phyloP scores from a whole-genome alignment of 2,113 vertebrate genomes.

The Atractosteus spatula region DNA sequence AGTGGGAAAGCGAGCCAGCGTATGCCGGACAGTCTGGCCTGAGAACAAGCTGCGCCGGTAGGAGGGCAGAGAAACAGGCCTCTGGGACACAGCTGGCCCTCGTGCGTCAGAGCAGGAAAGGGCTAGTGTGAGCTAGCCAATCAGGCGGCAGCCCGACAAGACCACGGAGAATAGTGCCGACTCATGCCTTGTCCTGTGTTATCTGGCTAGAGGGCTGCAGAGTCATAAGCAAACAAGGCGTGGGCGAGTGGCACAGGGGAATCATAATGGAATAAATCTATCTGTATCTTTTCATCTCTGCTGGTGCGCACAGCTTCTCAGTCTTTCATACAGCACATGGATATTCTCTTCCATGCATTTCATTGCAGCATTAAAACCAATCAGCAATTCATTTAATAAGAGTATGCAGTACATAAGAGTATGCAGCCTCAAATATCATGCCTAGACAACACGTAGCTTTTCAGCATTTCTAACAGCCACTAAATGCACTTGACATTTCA shows the following conservation, averaged over 20 bases:
- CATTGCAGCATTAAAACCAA: no score
- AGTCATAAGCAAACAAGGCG: neutral
- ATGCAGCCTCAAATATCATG: no score
- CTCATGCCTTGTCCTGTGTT: conserved; percentile 5
- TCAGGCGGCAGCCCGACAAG: neutral
- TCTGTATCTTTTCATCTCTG: no score
- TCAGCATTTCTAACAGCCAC: neutral
- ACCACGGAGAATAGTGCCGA: neutral
- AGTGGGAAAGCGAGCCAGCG: neutral
- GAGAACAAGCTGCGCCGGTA: neutral
- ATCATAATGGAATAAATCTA: neutral
- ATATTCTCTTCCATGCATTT: no score
- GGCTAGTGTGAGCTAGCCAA: neutral
- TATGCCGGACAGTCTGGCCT: neutral
- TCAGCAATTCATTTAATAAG: no score
- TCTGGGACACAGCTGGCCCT: neutral
- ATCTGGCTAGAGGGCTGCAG: conserved; percentile 4
- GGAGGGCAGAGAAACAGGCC: neutral
- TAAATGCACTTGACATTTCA: conserved; percentile 1
- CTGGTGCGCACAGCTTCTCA: neutral
- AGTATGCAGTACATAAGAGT: no score
- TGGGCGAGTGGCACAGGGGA: neutral
- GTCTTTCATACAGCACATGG: no score
- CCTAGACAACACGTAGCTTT: neutral
- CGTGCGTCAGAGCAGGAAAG: neutral